Evolutionary conservation across 2,888 invertebrate species (phyloP).

Genomic region (Sipha maydis): DNA sequence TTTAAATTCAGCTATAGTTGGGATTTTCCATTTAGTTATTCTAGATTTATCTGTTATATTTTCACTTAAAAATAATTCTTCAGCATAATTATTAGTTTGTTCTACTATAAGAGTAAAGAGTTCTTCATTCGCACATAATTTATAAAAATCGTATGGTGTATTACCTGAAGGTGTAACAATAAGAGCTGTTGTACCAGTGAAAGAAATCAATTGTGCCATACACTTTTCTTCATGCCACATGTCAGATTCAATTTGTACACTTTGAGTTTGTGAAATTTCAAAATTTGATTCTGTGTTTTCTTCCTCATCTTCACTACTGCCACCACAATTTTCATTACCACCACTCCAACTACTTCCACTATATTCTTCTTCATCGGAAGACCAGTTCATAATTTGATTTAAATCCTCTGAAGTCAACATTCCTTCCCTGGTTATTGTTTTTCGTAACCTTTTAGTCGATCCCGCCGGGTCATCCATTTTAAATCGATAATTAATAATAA

Average conservation of each 20-base stretch:
- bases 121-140: slow-evolving; percentile 2
- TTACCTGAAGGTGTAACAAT: background rate
- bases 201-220: background rate
- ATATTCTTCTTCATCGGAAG: slow-evolving; percentile 15
- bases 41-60: too few species aligned
- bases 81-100: too few species aligned
- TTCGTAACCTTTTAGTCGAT: background rate
- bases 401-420: slow-evolving; percentile 6
- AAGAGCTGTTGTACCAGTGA: slow-evolving; percentile 15
- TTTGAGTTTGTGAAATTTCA: background rate
- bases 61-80: too few species aligned
- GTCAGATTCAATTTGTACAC: too few species aligned
- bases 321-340: background rate
- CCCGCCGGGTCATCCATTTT: slow-evolving; percentile 1
- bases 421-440: background rate
- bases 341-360: slow-evolving; percentile 12
- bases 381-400: slow-evolving; percentile 12
- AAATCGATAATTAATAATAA: slow-evolving; percentile 7
- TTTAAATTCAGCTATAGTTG: too few species aligned
- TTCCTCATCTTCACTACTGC: background rate
- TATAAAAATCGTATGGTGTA: background rate
- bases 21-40: too few species aligned
- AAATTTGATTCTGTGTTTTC: slow-evolving; percentile 1
- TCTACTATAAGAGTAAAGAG: too few species aligned
- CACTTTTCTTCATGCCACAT: slow-evolving; percentile 5